Percentiles rank a stretch among this genome's conserved stretches.
Evolutionary conservation across 1,140 invertebrate species (phyloP).

Genomic region (Heliothis subflexa): DNA sequence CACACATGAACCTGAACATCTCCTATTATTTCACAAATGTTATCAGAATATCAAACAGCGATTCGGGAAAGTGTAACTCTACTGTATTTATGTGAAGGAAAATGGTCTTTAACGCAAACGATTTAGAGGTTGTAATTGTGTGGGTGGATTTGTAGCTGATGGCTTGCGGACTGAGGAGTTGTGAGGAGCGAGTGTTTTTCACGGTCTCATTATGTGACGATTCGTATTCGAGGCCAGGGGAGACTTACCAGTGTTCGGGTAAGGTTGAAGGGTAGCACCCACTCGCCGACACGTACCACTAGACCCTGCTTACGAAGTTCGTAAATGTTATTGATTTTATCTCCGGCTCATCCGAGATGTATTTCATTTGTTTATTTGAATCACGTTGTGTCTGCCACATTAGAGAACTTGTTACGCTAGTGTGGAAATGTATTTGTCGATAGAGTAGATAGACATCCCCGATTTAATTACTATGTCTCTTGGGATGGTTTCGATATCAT

Average conservation of each 20-base stretch:
- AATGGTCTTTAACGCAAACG: slow-evolving; percentile 48
- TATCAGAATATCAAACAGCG: slow-evolving; percentile 77
- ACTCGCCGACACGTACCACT: slow-evolving; percentile 57
- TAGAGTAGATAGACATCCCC: not conserved
- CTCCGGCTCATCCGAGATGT: slow-evolving; percentile 34
- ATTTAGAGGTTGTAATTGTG: slow-evolving; percentile 58
- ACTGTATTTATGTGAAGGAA: slow-evolving; percentile 37
- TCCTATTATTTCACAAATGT: slow-evolving; percentile 77
- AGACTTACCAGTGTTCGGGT: slow-evolving; percentile 60
- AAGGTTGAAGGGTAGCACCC: slow-evolving; percentile 65
- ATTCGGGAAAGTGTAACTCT: slow-evolving; percentile 63
- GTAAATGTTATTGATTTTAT: slow-evolving; percentile 60
- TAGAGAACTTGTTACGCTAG: slow-evolving; percentile 22
- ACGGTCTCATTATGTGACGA: slow-evolving; percentile 77
- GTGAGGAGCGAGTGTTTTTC: slow-evolving; percentile 78
- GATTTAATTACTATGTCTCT: not conserved
- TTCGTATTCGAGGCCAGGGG: slow-evolving; percentile 74
- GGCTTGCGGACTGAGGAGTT: slow-evolving; percentile 59
- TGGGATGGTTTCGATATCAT: not conserved
- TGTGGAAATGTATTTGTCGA: slow-evolving; percentile 2
- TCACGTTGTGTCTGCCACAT: slow-evolving; percentile 12
- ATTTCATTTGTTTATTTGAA: slow-evolving; percentile 45
- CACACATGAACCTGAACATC: slow-evolving; percentile 65
- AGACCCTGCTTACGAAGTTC: slow-evolving; percentile 56
- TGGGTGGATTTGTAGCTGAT: slow-evolving; percentile 50